These are phyloP conservation scores for Pipa parva DNA, from an alignment of 2,113 vertebrate species.

Conservation along the genomic window DNA sequence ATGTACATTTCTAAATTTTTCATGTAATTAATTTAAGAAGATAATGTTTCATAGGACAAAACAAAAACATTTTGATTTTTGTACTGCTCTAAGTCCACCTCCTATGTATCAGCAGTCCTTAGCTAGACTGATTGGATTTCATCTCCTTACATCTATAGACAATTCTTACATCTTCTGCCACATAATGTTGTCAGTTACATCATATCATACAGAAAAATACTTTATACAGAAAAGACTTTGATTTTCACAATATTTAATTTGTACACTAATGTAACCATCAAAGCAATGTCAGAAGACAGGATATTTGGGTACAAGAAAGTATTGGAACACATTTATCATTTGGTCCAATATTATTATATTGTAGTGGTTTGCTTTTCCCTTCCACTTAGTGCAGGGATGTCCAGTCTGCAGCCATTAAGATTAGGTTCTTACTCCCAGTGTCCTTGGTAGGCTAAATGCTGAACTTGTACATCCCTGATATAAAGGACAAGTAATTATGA, in stretches of 20 bases:
- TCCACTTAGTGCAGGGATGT: constrained; percentile 46
- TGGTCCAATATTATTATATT: constrained; percentile 82
- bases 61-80: constrained; percentile 8
- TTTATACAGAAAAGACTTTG: no score
- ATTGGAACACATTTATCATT: constrained; percentile 73
- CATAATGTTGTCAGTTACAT: constrained; percentile 43
- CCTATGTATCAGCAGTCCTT: constrained; percentile 8
- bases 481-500: constrained; percentile 59
- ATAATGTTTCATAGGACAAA: constrained; percentile 13
- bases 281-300: constrained; percentile 75
- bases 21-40: constrained; percentile 3
- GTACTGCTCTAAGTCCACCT: constrained; percentile 29
- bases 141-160: constrained; percentile 34
- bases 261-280: constrained; percentile 86
- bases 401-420: constrained; percentile 31
- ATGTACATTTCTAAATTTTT: constrained; percentile 21
- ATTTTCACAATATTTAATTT: constrained; percentile 87
- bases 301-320: constrained; percentile 67
- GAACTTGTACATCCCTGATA: constrained; percentile 24
- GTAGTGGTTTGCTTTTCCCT: constrained; percentile 70
- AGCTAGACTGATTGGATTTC: constrained; percentile 26
- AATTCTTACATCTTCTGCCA: constrained; percentile 37
- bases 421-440: no score
- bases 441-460: background rate
- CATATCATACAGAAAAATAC: constrained; percentile 77